Conservation (phyloP, 2,113 vertebrate species). For the Rhombomys opimus region DNA sequence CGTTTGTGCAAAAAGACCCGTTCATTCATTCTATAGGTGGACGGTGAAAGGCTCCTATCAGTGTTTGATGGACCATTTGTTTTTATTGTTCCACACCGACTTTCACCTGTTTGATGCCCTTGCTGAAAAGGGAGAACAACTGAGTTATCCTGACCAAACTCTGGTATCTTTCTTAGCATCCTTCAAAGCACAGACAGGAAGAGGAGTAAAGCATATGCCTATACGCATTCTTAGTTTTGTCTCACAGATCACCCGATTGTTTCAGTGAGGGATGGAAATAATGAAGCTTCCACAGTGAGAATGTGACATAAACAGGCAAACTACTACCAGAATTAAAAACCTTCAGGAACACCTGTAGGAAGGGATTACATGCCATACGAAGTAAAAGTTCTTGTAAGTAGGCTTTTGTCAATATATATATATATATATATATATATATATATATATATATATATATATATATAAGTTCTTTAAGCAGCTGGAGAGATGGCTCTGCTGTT, state of each 20-base stretch:
- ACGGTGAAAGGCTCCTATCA: neutral
- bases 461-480: neutral
- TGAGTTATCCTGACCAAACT: neutral
- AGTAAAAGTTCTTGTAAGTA: neutral
- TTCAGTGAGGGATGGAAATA: constrained; percentile 15
- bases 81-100: neutral
- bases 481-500: neutral
- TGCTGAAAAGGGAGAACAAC: neutral
- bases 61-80: neutral
- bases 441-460: too few species aligned
- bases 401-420: neutral
- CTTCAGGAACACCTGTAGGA: neutral
- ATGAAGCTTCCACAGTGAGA: neutral
- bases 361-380: neutral
- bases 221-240: neutral
- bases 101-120: neutral
- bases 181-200: constrained; percentile 12
- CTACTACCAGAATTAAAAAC: neutral
- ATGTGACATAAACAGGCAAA: neutral
- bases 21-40: neutral
- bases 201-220: neutral
- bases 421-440: too few species aligned
- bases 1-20: neutral
- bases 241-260: neutral
- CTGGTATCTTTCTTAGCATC: neutral